Evolutionary conservation across 2,113 vertebrate genomes (phyloP).

Genomic region (Amphiprion percula): DNA sequence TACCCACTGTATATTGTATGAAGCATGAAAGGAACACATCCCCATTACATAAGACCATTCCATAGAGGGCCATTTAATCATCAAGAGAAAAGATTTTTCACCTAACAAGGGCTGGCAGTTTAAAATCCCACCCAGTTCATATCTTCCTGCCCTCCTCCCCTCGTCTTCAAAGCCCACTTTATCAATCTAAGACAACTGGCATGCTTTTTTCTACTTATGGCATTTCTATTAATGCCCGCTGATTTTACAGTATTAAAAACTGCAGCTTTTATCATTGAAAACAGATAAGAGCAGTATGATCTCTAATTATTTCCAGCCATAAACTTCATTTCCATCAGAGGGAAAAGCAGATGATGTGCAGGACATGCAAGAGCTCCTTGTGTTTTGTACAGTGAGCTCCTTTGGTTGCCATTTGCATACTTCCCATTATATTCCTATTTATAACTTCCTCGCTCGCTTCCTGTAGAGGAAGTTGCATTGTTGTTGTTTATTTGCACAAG

Average conservation of each 20-base stretch:
- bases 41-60: constrained; percentile 38
- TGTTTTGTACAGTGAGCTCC: background rate
- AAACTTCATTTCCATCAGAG: background rate
- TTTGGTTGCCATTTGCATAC: constrained; percentile 12
- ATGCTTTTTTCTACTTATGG: constrained; percentile 8
- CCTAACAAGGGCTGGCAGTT: constrained; percentile 35
- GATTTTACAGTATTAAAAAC: background rate
- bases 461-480: constrained; percentile 20
- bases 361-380: background rate
- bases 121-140: constrained; percentile 15
- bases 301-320: constrained; percentile 3
- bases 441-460: constrained; percentile 16
- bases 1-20: constrained; percentile 2
- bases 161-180: constrained; percentile 6
- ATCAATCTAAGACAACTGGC: constrained; percentile 2
- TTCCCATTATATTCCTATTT: constrained; percentile 48
- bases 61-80: constrained; percentile 48
- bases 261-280: background rate
- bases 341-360: background rate
- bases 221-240: background rate
- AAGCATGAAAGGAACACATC: constrained; percentile 44
- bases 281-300: background rate
- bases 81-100: constrained; percentile 22
- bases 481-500: constrained; percentile 60
- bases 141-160: background rate